Evolutionary conservation across 2,888 invertebrate genomes (phyloP).

Genomic region (Schizaphis graminum): DNA sequence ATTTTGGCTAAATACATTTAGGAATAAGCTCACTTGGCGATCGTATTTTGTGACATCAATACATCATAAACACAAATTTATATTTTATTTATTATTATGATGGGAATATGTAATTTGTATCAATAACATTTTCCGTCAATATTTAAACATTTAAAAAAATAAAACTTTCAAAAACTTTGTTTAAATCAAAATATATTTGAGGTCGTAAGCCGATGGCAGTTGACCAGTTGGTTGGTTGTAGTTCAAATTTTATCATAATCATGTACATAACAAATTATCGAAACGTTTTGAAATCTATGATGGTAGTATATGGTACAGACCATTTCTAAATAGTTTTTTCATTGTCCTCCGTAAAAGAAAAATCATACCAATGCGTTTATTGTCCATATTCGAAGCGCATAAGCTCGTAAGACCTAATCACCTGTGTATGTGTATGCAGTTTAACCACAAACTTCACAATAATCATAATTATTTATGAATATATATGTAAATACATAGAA

Average conservation of each 20-base stretch:
- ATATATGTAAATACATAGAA: background rate
- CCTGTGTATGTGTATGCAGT: background rate
- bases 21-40: background rate
- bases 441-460: background rate
- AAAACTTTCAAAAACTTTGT: background rate
- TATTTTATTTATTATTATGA: background rate
- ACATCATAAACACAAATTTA: background rate
- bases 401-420: background rate
- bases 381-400: background rate
- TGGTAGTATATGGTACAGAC: background rate
- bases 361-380: background rate
- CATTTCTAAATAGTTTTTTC: background rate
- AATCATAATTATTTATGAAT: background rate
- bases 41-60: background rate
- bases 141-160: background rate
- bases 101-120: background rate
- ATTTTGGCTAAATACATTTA: background rate
- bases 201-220: background rate
- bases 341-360: background rate
- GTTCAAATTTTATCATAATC: background rate
- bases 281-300: background rate
- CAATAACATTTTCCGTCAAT: background rate
- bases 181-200: background rate
- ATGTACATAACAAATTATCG: background rate
- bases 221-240: background rate